Evolutionary conservation across 2,113 vertebrate genomes (phyloP).

Genomic region (Sinocyclocheilus grahami): DNA sequence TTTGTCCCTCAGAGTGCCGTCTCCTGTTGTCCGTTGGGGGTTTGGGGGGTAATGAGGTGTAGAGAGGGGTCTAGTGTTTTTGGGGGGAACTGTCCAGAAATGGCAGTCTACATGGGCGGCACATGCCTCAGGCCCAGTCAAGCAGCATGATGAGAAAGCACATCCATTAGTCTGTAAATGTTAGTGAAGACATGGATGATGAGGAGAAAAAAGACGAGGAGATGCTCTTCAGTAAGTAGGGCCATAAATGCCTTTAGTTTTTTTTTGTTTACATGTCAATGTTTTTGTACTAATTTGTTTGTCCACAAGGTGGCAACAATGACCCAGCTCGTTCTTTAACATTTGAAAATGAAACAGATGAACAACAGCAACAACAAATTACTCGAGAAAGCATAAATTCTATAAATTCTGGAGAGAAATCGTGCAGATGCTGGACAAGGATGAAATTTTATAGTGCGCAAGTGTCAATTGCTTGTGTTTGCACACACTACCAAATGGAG

Average conservation of each 20-base stretch:
- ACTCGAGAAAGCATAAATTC: not conserved
- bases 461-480: not conserved
- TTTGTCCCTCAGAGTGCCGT: constrained; percentile 41
- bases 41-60: constrained; percentile 34
- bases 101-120: constrained; percentile 27
- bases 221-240: not conserved
- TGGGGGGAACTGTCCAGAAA: constrained; percentile 28
- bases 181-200: constrained; percentile 36
- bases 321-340: too few species aligned
- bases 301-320: too few species aligned
- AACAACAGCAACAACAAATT: not conserved
- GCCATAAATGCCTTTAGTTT: constrained; percentile 1
- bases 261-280: not conserved
- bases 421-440: not conserved
- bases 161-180: constrained; percentile 37
- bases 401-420: not conserved
- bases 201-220: not conserved
- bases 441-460: not conserved
- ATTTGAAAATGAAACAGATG: not conserved
- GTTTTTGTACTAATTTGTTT: too few species aligned
- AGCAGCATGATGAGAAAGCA: constrained; percentile 49
- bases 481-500: not conserved
- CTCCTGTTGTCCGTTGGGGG: constrained; percentile 46
- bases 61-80: constrained; percentile 33
- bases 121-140: constrained; percentile 56